These are phyloP conservation scores for Formica exsecta DNA, from an alignment of 1,140 invertebrate species.

Conservation along the genomic window DNA sequence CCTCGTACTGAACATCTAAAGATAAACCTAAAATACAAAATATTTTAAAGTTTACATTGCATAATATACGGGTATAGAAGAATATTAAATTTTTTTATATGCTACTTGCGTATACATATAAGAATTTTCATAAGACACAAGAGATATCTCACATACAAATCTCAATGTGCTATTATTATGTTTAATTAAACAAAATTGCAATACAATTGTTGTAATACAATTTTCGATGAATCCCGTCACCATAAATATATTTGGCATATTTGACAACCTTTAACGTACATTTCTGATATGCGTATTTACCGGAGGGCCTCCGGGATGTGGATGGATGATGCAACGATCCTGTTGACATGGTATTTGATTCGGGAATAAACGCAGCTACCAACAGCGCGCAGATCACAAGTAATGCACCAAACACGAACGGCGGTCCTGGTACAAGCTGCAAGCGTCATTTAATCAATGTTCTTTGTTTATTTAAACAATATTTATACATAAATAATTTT, in stretches of 20 bases:
- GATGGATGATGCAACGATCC: conserved; percentile 86
- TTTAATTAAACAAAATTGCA: conserved; percentile 8
- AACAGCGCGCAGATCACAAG: conserved; percentile 98
- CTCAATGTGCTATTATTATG: not conserved
- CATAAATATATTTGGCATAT: conserved; percentile 83
- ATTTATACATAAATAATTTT: conserved; percentile 9
- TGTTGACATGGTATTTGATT: conserved; percentile 87
- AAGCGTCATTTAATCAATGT: conserved; percentile 65
- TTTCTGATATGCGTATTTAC: conserved; percentile 87
- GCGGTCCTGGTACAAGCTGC: conserved; percentile 97
- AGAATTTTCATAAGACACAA: not conserved
- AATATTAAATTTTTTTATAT: not conserved
- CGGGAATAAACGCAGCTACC: conserved; percentile 96
- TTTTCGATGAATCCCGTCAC: conserved; percentile 81
- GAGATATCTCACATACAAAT: not conserved
- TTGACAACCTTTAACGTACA: conserved; percentile 86
- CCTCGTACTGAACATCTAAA: conserved; percentile 92
- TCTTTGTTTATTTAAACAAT: conserved; percentile 17
- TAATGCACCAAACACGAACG: conserved; percentile 99
- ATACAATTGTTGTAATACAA: not conserved
- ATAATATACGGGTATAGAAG: not conserved
- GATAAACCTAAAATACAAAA: conserved; percentile 88
- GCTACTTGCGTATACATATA: not conserved
- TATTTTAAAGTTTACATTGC: not conserved
- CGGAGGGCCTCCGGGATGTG: conserved; percentile 86